These are phyloP conservation scores for Eretmodus cyanostictus DNA, from an alignment of 2,113 vertebrate genomes.

Conservation along the genomic window DNA sequence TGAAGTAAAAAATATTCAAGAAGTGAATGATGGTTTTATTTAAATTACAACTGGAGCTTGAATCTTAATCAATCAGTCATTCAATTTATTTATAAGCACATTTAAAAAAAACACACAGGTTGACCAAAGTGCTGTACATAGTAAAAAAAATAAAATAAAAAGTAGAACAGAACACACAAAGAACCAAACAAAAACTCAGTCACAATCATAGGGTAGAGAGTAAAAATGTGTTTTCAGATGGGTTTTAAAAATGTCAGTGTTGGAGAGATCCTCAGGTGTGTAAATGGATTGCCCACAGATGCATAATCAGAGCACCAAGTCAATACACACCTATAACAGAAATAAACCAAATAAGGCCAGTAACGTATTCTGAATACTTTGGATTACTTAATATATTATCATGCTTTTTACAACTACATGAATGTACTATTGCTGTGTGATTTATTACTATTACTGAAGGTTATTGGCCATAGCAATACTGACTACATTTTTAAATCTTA, in stretches of 20 bases:
- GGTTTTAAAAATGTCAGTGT: not conserved
- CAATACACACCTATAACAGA: not conserved
- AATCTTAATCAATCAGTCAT: not conserved
- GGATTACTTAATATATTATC: not conserved
- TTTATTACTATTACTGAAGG: not conserved
- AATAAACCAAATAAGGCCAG: not conserved
- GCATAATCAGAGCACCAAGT: not conserved
- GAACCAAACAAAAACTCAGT: not conserved
- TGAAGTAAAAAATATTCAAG: fast-evolving
- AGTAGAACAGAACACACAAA: not conserved
- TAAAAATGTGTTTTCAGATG: not conserved
- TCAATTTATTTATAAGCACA: not conserved
- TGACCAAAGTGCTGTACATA: not conserved
- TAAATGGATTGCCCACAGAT: not conserved
- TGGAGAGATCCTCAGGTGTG: not conserved
- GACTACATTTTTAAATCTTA: not conserved
- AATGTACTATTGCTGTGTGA: not conserved
- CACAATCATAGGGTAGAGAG: not conserved
- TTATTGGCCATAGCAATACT: not conserved
- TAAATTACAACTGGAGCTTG: not conserved
- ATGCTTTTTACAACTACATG: not conserved
- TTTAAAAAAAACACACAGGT: not conserved
- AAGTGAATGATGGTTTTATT: not conserved
- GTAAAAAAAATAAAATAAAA: not conserved
- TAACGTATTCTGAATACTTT: not conserved